These are phyloP conservation scores for Arctocebus calabarensis DNA, from an alignment of 2,797 vertebrate genomes.

Conservation along the genomic window DNA sequence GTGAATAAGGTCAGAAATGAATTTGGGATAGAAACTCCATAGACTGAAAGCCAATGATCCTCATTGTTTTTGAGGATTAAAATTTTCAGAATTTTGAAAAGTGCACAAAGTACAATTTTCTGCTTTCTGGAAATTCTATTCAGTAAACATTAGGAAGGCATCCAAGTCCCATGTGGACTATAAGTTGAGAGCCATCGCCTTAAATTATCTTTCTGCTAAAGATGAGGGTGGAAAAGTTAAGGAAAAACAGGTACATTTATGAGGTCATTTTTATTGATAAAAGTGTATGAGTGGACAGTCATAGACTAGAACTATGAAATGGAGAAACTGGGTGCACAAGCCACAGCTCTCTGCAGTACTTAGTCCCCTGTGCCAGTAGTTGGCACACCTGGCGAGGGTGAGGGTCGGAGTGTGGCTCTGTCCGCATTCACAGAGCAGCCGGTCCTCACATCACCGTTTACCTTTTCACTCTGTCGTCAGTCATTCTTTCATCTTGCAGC, in stretches of 20 bases:
- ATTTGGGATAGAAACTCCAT: not conserved
- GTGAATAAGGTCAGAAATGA: not conserved
- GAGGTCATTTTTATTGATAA: constrained; percentile 3
- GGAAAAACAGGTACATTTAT: constrained; percentile 10
- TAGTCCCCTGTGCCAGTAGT: not conserved
- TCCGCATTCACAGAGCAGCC: not conserved
- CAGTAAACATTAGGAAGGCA: not conserved
- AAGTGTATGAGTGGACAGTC: not conserved
- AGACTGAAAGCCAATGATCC: not conserved
- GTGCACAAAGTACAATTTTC: not conserved
- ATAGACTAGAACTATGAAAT: not conserved
- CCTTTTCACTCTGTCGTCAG: not conserved
- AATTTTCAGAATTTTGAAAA: not conserved
- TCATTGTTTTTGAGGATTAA: not conserved
- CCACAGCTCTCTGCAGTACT: not conserved
- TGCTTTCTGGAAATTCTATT: constrained; percentile 20
- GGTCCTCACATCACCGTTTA: not conserved
- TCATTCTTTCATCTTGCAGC: not conserved
- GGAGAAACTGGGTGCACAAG: not conserved
- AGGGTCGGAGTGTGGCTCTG: not conserved
- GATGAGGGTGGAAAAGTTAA: not conserved
- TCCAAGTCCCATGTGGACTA: not conserved
- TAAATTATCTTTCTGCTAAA: constrained; percentile 37
- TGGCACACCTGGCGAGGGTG: not conserved
- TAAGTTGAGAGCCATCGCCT: not conserved